These are phyloP conservation scores for Amyelois transitella DNA, from an alignment of 1,140 invertebrate genomes.

Conservation along the genomic window DNA sequence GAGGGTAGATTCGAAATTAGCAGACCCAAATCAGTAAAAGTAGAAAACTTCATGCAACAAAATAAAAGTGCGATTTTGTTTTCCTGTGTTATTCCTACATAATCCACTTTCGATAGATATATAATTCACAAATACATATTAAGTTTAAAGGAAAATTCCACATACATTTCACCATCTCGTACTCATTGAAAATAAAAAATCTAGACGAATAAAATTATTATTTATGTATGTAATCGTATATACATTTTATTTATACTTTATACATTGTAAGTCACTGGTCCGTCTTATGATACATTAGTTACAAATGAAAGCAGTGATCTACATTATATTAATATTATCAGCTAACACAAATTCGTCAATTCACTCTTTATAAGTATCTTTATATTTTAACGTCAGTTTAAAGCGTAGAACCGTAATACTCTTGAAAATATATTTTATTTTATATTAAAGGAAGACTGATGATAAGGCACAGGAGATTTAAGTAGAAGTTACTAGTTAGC, in stretches of 20 bases:
- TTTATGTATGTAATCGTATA: neutral
- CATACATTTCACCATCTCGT: neutral
- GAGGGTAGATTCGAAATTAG: too few relatives aligned
- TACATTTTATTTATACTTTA: conserved; percentile 4
- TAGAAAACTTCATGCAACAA: too few relatives aligned
- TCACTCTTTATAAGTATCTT: conserved; percentile 32
- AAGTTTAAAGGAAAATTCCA: too few relatives aligned
- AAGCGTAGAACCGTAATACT: conserved; percentile 69
- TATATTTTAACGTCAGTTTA: conserved; percentile 52
- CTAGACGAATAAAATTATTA: neutral
- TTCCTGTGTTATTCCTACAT: too few relatives aligned
- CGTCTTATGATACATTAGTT: conserved; percentile 33
- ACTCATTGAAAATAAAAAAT: neutral
- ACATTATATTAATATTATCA: conserved; percentile 17
- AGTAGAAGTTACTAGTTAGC: conserved; percentile 16
- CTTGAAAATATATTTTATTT: conserved; percentile 34
- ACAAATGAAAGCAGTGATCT: conserved; percentile 24
- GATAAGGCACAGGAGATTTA: conserved; percentile 34
- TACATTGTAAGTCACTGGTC: conserved; percentile 47
- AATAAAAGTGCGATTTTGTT: too few relatives aligned
- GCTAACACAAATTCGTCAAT: conserved; percentile 17
- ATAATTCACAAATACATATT: too few relatives aligned
- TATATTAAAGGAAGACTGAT: conserved; percentile 43
- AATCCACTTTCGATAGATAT: too few relatives aligned
- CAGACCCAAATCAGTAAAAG: too few relatives aligned